Base-by-base conservation (phyloP, 1,140 invertebrate genomes). In the Pinna nobilis region DNA sequence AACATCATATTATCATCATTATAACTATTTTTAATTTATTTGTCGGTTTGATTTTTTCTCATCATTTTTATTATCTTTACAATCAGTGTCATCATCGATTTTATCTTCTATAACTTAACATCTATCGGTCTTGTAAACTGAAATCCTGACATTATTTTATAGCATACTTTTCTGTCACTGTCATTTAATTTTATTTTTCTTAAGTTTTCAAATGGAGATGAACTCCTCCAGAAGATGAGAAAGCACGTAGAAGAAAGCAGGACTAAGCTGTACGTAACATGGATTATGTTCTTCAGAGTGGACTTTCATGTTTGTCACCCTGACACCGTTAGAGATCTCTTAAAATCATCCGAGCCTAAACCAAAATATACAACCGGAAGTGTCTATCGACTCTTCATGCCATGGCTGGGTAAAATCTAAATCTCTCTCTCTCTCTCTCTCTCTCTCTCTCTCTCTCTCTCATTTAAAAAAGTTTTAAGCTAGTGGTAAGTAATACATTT, bases 331-430 rank as follows among this genome's bases (percentile, higher is more conserved):
- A 70, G 44, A 30, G 41, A 30, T 15, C 37, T 70, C 32, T 28
- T 70, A 18, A 60, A 61, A 18, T 55, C 68, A n/a, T 44, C 55
- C 0, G 39, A 39, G 28, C 66, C 66, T 2, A 69, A 69, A 47
- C 44, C 44, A 13, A 39, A 25, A 41, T 23, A 61, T 23, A 23
- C 5, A 33, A 47, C 39, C 4, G 66, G 50, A 3, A 47, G 66
- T 0, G 25, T 25, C 35, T 61, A 35, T 20, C 33, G 30, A 3
- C 35, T 61, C 23, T 23, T 53, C 23, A n/a, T 61, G 3, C 35
- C 32, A 13, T 61, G 57, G 57, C 25, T 61, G 7, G 13, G 23
- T 59, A 32, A 59, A 9, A n/a, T n/a, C n/a, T n/a, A n/a, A n/a
- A n/a, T n/a, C n/a, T n/a, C n/a, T n/a, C n/a, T n/a, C n/a, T n/a